Conservation (phyloP, 2,888 invertebrate genomes). For the Corbicula japonica region DNA sequence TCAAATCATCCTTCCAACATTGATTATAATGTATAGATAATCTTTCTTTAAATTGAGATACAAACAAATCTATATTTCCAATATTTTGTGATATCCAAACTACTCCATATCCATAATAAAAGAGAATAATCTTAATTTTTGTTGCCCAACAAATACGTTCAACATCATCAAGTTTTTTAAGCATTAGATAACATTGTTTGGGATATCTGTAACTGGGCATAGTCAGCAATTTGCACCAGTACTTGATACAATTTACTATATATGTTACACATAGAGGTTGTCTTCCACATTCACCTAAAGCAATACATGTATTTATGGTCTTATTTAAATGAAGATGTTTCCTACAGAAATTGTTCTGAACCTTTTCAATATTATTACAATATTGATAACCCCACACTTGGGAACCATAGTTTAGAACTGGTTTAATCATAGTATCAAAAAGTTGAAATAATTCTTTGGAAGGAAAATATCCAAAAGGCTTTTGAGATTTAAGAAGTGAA, state of each 20-base stretch:
- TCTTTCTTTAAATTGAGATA: slow-evolving; percentile 7
- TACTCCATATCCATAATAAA: slow-evolving; percentile 1
- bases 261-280: slow-evolving; percentile 1
- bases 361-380: slow-evolving; percentile 7
- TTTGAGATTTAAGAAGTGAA: neutral
- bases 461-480: neutral
- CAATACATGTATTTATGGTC: slow-evolving; percentile 5
- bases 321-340: neutral
- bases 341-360: slow-evolving; percentile 15
- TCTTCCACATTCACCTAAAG: slow-evolving; percentile 17
- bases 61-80: too few relatives aligned
- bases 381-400: slow-evolving; percentile 25
- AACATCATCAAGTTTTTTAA: slow-evolving; percentile 8
- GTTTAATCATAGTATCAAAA: neutral
- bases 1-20: neutral
- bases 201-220: slow-evolving; percentile 18
- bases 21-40: neutral
- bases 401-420: slow-evolving; percentile 3
- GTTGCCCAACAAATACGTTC: slow-evolving; percentile 12
- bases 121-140: neutral
- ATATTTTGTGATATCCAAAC: slow-evolving; percentile 8
- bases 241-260: slow-evolving; percentile 2
- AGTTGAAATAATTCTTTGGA: neutral
- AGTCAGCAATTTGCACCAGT: slow-evolving; percentile 4
- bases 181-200: slow-evolving; percentile 2